Base-by-base conservation (phyloP, 37 sponge, comb jelly and placozoan species). In the Amphimedon queenslandica region DNA sequence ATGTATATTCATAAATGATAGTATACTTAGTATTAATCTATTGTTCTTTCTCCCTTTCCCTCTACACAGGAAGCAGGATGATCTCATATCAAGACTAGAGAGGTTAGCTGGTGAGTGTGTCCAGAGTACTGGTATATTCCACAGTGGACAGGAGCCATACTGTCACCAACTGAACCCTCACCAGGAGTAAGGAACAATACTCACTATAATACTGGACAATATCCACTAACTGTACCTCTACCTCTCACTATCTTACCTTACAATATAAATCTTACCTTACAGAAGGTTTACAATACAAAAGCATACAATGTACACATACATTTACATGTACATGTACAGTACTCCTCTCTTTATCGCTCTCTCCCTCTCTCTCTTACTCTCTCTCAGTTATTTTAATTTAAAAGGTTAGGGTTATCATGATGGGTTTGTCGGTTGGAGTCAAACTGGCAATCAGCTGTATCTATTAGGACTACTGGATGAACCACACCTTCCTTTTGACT, bases 391-490 rank as follows among this genome's bases (percentile, higher is more conserved):
- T n/a, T n/a, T n/a, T n/a, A n/a, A n/a, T n/a, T n/a, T n/a, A n/a
- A n/a, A n/a, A n/a, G n/a, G n/a, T n/a, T n/a, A n/a, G n/a, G n/a
- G n/a, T n/a, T n/a, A n/a, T n/a, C n/a, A n/a, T n/a, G n/a, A 77
- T 2, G 80, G 64, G 63, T 80, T 70, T 57, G 58, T 78, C 23
- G 88, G 88, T 2, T 63, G 77, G 40, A 84, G 75, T 57, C 93
- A 91, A 71, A 86, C 92, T 36, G 98, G 98, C 98, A 97, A 75
- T 97, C n/a, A n/a, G n/a, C n/a, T n/a, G n/a, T n/a, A n/a, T n/a
- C n/a, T n/a, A n/a, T n/a, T n/a, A n/a, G n/a, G n/a, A n/a, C n/a
- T n/a, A n/a, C n/a, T n/a, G n/a, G n/a, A n/a, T n/a, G n/a, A n/a
- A n/a, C n/a, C n/a, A n/a, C n/a, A n/a, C n/a, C n/a, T n/a, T n/a